These are phyloP conservation scores for Brachypteracias leptosomus DNA, from an alignment of 2,113 vertebrate species.

Conservation along the genomic window DNA sequence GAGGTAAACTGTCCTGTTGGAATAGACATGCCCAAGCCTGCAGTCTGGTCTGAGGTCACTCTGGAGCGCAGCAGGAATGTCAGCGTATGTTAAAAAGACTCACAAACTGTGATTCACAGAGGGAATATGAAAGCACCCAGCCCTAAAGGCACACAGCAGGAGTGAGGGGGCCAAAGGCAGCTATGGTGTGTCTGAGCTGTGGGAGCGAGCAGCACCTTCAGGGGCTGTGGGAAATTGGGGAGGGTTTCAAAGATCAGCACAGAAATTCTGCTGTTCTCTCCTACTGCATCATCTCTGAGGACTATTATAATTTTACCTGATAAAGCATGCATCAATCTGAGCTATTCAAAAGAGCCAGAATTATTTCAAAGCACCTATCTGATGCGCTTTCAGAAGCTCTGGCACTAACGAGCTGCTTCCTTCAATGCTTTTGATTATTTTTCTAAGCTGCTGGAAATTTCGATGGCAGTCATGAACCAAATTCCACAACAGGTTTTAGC, in stretches of 20 bases:
- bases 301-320: neutral
- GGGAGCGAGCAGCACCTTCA: neutral
- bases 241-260: neutral
- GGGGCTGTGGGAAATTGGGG: accelerated
- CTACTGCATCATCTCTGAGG: neutral
- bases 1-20: neutral
- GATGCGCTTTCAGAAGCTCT: neutral
- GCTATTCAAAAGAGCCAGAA: neutral
- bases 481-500: neutral
- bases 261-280: neutral
- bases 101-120: neutral
- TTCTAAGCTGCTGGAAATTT: neutral
- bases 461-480: neutral
- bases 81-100: neutral
- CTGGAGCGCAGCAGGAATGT: neutral
- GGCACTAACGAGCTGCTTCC: neutral
- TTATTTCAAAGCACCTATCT: neutral
- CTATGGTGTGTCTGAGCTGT: neutral
- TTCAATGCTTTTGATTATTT: neutral
- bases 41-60: neutral
- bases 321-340: neutral
- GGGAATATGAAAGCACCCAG: neutral
- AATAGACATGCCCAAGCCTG: accelerated
- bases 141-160: neutral
- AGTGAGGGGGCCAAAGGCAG: neutral